Conservation (phyloP, 2,888 invertebrate genomes). For the Melanotus villosus region DNA sequence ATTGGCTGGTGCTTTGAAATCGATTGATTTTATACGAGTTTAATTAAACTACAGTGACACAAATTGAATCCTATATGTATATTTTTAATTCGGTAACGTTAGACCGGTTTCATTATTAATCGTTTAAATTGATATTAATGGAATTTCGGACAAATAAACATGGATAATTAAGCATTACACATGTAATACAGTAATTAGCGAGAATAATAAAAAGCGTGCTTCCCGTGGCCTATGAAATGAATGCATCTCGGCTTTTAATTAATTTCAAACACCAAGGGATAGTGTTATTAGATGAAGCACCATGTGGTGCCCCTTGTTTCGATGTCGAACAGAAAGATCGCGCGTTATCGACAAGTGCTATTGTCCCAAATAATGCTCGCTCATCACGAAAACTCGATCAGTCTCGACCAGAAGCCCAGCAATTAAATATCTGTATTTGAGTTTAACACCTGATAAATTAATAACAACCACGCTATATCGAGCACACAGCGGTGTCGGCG, state of each 20-base stretch:
- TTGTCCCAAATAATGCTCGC: slow-evolving; percentile 62
- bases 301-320: slow-evolving; percentile 61
- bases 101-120: slow-evolving; percentile 1
- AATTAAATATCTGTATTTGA: slow-evolving; percentile 63
- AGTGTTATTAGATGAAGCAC: slow-evolving; percentile 64
- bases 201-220: slow-evolving; percentile 38
- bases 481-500: slow-evolving; percentile 54
- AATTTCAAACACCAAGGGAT: slow-evolving; percentile 61
- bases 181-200: slow-evolving; percentile 45
- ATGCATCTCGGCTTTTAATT: slow-evolving; percentile 60
- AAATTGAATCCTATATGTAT: not conserved
- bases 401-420: slow-evolving; percentile 60
- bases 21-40: slow-evolving; percentile 23
- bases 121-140: slow-evolving; percentile 35
- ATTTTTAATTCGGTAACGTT: not conserved
- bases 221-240: slow-evolving; percentile 39
- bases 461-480: slow-evolving; percentile 57
- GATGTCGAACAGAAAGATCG: slow-evolving; percentile 58
- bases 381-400: slow-evolving; percentile 62
- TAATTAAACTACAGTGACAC: not conserved
- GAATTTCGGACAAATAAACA: slow-evolving; percentile 34
- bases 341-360: slow-evolving; percentile 63
- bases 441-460: slow-evolving; percentile 66
- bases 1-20: too few relatives aligned
- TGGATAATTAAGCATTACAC: slow-evolving; percentile 40